A percentile compares a stretch with the other conserved stretches of the same genome.
phyloP scores from a whole-genome alignment of 2,113 vertebrate genomes.

The Ochotona curzoniae region DNA sequence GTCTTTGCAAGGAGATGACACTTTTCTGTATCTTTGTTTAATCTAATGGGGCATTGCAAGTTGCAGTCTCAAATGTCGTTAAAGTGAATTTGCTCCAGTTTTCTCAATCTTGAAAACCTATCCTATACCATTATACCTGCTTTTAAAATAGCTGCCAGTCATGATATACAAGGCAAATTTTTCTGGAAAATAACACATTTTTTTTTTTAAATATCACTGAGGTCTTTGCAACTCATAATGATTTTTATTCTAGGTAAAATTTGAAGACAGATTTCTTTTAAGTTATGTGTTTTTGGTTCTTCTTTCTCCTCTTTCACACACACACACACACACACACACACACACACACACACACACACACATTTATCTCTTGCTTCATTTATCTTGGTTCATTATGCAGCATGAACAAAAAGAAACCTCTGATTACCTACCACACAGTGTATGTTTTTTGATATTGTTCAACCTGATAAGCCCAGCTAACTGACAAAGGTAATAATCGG shows the following conservation, averaged over 20 bases:
- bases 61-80: neutral
- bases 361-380: neutral
- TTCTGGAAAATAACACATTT: conserved; percentile 24
- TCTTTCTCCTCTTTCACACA: neutral
- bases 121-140: neutral
- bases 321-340: neutral
- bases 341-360: too few relatives aligned
- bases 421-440: neutral
- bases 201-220: conserved; percentile 22
- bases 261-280: neutral
- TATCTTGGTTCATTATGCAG: neutral
- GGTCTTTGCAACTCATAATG: neutral
- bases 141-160: conserved; percentile 26
- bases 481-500: too few relatives aligned
- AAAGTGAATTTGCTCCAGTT: conserved; percentile 24
- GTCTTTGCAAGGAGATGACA: neutral
- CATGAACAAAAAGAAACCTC: neutral
- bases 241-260: neutral
- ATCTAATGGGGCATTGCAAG: neutral
- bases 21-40: neutral
- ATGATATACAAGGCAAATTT: conserved; percentile 42
- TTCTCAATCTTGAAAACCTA: neutral
- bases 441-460: neutral
- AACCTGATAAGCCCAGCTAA: neutral
- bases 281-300: neutral